Evolutionary conservation across 2,797 vertebrate species (phyloP).

Genomic region (Macrochelys suwanniensis): DNA sequence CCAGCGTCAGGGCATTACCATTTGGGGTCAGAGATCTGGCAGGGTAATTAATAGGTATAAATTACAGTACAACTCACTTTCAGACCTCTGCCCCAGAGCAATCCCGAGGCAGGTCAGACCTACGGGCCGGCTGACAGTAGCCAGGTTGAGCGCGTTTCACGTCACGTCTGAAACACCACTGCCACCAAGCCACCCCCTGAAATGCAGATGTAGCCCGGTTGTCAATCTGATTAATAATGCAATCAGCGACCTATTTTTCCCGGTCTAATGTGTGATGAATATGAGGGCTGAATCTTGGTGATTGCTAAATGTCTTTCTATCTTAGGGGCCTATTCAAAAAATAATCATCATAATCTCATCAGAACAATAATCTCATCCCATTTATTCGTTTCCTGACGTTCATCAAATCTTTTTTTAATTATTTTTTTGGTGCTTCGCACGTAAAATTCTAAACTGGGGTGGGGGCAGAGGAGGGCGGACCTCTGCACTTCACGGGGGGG

Average conservation of each 20-base stretch:
- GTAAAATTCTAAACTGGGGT: conserved; percentile 64
- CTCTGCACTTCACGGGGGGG: conserved; percentile 49
- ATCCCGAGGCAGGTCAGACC: background rate
- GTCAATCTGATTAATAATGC: conserved; percentile 73
- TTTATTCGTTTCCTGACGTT: conserved; percentile 74
- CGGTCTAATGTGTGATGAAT: conserved; percentile 59
- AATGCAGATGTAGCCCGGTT: conserved; percentile 61
- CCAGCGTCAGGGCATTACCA: background rate
- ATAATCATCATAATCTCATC: conserved; percentile 46
- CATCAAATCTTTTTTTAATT: conserved; percentile 72
- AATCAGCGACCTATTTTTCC: conserved; percentile 77
- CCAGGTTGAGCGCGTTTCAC: fast-evolving
- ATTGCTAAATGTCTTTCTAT: conserved; percentile 72
- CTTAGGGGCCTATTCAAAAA: conserved; percentile 74
- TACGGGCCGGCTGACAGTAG: background rate
- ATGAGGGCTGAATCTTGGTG: conserved; percentile 72
- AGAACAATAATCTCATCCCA: conserved; percentile 73
- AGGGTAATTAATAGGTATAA: background rate
- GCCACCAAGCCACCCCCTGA: conserved; percentile 37
- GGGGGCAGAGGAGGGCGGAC: background rate
- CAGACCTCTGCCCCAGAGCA: background rate
- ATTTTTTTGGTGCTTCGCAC: background rate
- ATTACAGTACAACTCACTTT: background rate
- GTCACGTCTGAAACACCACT: background rate
- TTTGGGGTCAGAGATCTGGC: background rate